These are phyloP conservation scores for Candoia aspera DNA, from an alignment of 2,113 vertebrate genomes.

Conservation along the genomic window DNA sequence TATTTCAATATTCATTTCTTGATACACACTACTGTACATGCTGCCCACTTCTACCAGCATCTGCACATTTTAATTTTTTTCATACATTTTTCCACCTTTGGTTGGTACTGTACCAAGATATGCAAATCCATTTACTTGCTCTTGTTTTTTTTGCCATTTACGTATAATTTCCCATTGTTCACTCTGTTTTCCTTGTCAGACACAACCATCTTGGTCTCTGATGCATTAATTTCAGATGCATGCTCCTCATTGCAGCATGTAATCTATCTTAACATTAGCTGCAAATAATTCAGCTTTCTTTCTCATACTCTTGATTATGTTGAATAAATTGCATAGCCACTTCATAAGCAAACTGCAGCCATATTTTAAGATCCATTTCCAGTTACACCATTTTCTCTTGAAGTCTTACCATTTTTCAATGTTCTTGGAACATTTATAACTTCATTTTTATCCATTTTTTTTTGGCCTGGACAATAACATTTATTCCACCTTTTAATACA, in stretches of 20 bases:
- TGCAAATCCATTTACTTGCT: too few species aligned
- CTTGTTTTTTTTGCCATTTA: too few species aligned
- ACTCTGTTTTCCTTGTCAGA: neutral
- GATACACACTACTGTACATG: too few species aligned
- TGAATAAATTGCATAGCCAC: neutral
- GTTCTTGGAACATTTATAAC: neutral
- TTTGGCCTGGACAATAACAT: too few species aligned
- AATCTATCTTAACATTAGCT: neutral
- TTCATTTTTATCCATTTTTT: neutral
- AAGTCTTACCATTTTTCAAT: neutral
- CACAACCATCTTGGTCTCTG: neutral
- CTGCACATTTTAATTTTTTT: too few species aligned
- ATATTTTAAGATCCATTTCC: neutral
- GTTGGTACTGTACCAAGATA: too few species aligned
- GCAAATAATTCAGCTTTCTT: neutral
- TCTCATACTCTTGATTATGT: neutral
- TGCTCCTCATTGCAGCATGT: neutral
- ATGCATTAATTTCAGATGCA: neutral
- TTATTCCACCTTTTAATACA: too few species aligned
- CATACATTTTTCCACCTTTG: too few species aligned
- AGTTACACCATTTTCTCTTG: neutral
- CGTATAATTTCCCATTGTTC: too few species aligned
- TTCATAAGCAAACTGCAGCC: neutral
- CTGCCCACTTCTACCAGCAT: too few species aligned
- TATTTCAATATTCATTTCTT: too few species aligned